Evolutionary conservation across 2,113 vertebrate genomes (phyloP).

Genomic region (Amblyopsis rosae): DNA sequence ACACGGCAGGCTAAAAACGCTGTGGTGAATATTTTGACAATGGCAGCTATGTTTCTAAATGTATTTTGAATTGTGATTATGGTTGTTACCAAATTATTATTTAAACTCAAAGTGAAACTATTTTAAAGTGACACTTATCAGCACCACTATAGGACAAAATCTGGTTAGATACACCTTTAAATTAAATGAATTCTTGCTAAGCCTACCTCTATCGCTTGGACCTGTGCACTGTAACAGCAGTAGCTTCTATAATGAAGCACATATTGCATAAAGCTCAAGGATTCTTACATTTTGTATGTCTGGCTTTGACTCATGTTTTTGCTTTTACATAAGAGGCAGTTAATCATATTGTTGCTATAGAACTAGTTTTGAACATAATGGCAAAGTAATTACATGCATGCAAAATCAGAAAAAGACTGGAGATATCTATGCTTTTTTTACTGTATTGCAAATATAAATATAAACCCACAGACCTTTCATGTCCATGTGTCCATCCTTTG

Average conservation of each 20-base stretch:
- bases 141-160: neutral
- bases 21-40: slow-evolving; percentile 29
- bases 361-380: neutral
- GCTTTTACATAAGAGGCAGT: neutral
- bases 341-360: neutral
- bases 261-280: neutral
- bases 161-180: neutral
- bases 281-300: neutral
- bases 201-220: slow-evolving; percentile 27
- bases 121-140: neutral
- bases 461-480: slow-evolving; percentile 14
- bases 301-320: slow-evolving; percentile 6
- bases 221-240: slow-evolving; percentile 3
- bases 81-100: neutral
- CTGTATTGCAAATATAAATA: slow-evolving; percentile 31
- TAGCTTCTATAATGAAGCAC: neutral
- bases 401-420: neutral
- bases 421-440: slow-evolving; percentile 8
- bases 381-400: neutral
- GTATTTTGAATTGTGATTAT: neutral
- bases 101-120: neutral
- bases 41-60: slow-evolving; percentile 62
- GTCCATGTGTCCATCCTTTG: slow-evolving; percentile 13
- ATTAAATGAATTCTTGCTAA: neutral
- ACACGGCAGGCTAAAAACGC: slow-evolving; percentile 11